phyloP scores from a whole-genome alignment of 1,140 invertebrate genomes.

The Pogonognathellus flavescens region DNA sequence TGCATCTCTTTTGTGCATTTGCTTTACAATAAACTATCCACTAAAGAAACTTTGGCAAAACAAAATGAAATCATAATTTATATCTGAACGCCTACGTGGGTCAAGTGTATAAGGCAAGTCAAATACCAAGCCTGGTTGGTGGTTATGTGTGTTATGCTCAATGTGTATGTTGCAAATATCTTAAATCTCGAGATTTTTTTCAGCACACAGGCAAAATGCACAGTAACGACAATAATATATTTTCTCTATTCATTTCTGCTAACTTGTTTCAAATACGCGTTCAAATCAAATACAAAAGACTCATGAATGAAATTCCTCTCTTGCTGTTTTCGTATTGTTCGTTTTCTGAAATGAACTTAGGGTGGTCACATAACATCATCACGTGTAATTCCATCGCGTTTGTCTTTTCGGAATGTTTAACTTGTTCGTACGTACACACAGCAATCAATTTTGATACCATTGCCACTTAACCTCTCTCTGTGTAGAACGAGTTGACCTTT shows the following conservation, averaged over 20 bases:
- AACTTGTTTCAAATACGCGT: slow-evolving; percentile 18
- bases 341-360: slow-evolving; percentile 26
- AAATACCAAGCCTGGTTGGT: slow-evolving; percentile 40
- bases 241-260: slow-evolving; percentile 23
- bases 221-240: no score
- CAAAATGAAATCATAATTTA: slow-evolving; percentile 47
- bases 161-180: neutral
- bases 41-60: slow-evolving; percentile 31
- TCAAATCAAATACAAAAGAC: neutral
- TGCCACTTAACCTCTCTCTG: neutral
- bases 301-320: slow-evolving; percentile 52
- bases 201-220: neutral
- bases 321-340: slow-evolving; percentile 17
- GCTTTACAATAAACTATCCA: slow-evolving; percentile 8
- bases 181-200: no score
- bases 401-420: slow-evolving; percentile 42
- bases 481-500: no score
- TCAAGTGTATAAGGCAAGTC: neutral
- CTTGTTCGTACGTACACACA: no score
- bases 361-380: slow-evolving; percentile 15
- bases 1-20: slow-evolving; percentile 8
- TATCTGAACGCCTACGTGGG: slow-evolving; percentile 43
- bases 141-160: neutral
- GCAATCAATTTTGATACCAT: slow-evolving; percentile 19
- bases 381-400: neutral